Evolutionary conservation across 23 tunicate species (phyloP).

Genomic region (Styela plicata): DNA sequence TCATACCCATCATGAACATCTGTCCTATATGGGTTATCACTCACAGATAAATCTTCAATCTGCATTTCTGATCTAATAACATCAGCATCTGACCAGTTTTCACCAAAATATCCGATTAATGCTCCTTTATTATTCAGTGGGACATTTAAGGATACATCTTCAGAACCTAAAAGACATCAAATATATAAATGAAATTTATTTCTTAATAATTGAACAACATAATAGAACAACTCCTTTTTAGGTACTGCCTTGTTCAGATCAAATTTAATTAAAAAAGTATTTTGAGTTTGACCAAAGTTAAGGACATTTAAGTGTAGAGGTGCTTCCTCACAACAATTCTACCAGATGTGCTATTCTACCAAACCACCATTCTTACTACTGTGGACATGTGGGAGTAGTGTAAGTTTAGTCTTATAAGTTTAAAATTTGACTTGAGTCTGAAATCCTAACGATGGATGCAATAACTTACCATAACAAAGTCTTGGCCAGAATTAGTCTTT

Average conservation of each 20-base stretch:
- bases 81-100: conserved; percentile 98
- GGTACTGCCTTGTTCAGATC: neutral
- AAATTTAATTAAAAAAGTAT: neutral
- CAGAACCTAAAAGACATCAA: conserved; percentile 44
- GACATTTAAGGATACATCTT: conserved; percentile 79
- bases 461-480: no score
- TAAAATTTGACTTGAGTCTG: no score
- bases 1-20: conserved; percentile 97
- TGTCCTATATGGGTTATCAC: conserved; percentile 81
- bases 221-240: no score
- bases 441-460: no score
- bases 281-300: no score
- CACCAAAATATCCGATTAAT: conserved; percentile 91
- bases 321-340: no score
- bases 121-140: conserved; percentile 88
- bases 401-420: no score
- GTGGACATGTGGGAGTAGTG: no score
- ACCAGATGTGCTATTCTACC: no score
- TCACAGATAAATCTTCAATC: conserved; percentile 62
- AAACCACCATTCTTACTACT: no score
- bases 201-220: neutral
- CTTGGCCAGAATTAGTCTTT: no score
- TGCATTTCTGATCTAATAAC: conserved; percentile 83
- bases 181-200: neutral
- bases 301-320: no score